Conservation (phyloP, 1,140 invertebrate species). For the Eriocheir sinensis region DNA sequence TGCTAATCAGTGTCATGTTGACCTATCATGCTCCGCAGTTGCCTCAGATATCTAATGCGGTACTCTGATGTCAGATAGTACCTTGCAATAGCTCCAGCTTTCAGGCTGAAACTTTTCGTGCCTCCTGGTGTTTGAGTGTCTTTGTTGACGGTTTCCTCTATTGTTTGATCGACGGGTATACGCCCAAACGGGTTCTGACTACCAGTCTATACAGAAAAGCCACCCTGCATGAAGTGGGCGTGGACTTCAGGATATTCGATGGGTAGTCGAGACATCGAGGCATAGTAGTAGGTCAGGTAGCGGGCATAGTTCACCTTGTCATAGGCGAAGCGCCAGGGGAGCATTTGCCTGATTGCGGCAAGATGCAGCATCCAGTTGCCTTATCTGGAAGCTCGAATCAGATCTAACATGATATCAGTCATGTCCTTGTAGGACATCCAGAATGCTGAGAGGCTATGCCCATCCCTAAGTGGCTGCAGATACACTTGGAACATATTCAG, state of each 20-base stretch:
- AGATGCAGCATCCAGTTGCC: background rate
- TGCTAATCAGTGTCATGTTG: background rate
- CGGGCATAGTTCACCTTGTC: background rate
- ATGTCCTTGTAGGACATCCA: too few species aligned
- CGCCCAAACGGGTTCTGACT: background rate
- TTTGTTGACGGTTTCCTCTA: slow-evolving; percentile 20
- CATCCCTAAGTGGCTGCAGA: too few species aligned
- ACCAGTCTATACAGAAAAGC: background rate
- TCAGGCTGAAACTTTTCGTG: slow-evolving; percentile 8
- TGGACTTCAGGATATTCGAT: background rate
- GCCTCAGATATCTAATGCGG: background rate
- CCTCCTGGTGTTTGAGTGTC: slow-evolving; percentile 19
- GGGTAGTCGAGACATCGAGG: background rate
- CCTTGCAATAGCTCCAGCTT: background rate
- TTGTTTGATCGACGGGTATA: slow-evolving; percentile 29
- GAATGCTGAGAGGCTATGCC: too few species aligned
- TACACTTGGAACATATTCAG: too few species aligned
- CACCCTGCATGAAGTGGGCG: background rate
- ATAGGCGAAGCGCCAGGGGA: slow-evolving; percentile 40
- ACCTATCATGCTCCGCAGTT: background rate
- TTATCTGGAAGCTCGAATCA: background rate
- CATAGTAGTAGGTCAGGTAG: background rate
- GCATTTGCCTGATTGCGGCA: background rate
- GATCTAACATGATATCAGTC: too few species aligned
- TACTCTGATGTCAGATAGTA: slow-evolving; percentile 3